Base-by-base conservation (phyloP, 2,888 invertebrate species). In the Acleris emargana region DNA sequence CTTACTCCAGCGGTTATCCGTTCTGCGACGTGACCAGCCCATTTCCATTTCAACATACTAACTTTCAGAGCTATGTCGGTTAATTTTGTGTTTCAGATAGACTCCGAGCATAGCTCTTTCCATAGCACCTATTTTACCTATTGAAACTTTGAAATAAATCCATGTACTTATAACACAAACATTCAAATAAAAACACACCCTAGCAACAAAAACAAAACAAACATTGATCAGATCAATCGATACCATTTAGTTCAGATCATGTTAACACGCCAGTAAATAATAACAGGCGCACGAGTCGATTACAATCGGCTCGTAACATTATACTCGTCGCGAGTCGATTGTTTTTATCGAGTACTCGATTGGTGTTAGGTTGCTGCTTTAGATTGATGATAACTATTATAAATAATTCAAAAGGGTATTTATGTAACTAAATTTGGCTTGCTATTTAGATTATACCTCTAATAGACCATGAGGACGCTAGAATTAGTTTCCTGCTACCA, bases 281-380 rank as follows among this genome's bases (percentile, higher is more conserved):
- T 69, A 72, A 76, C 72, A 72, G 72, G 71, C 72, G 74, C 72
- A 71, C 73, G 77, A 76, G 77, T 77, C 77, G 82, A 82, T 82
- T 74, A 78, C 77, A 75, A 81, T 80, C 80, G 73, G 69, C 67
- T 68, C 77, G 82, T 78, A 79, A 81, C 77, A 76, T 79, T 78
- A 80, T 76, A 79, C 76, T 76, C 73, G 74, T 73, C 75, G 75
- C 76, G 76, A 77, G 78, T 78, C 76, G 73, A 76, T 75, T 75
- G 75, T 72, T 74, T 75, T 77, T 76, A 76, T 74, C 75, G 76
- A 73, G 60, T 62, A 61, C 70, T 67, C 73, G 69, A 69, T 69
- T 67, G 68, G 62, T 72, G 74, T 74, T 68, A 43, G 68, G 72
- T 49, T 57, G 43, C 53, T 50, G 64, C 45, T 17, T 45, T 45